Evolutionary conservation across 2,113 vertebrate genomes (phyloP), one percentile per base, ranked within the genome.

Genomic region (Engystomops pustulosus): DNA sequence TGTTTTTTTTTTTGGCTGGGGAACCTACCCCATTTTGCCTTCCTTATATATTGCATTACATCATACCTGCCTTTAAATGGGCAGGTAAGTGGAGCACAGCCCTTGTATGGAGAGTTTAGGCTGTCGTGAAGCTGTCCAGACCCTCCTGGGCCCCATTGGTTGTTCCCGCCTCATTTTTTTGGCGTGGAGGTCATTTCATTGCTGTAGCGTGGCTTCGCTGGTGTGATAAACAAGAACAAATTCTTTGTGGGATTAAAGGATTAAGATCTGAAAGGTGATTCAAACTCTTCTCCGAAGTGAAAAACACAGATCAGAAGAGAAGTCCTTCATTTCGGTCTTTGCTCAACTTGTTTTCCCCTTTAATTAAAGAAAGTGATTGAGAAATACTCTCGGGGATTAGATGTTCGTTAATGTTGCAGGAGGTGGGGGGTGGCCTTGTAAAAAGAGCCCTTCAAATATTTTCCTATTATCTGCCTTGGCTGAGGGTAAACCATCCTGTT

Each of bases 341-440:
- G 89, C 90, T 91, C 85, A 27, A 80, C 1, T 67, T 93, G 90
- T 93, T 92, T 93, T 92, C 85, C 91, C 88, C 90, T 92, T 94
- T 94, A 95, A 96, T 96, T 95, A 96, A 93, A 94, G 91, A 92
- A 93, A 94, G 90, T 91, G 94, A 94, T 95, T 94, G 93, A 94
- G 94, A 93, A 94, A 96, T 96, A 95, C 95, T 94, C 92, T 90
- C 94, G 88, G 89, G 92, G 93, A 95, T 96, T 96, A 95, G 93
- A 91, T 89, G 88, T 90, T 93, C 89, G 85, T 88, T 84, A 84
- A 80, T 90, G 80, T 88, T 87, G 84, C 88, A 86, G 53, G n/a
- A 8, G n/a, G 11, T 9, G 25, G 44, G 6, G 85, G 90, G 90
- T 89, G 65, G 80, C 74, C 20, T 58, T 58, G 49, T 58, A 23